Evolutionary conservation across 2,113 vertebrate species (phyloP), one percentile per base, ranked within the genome.

Genomic region (Myiagra hebetior): DNA sequence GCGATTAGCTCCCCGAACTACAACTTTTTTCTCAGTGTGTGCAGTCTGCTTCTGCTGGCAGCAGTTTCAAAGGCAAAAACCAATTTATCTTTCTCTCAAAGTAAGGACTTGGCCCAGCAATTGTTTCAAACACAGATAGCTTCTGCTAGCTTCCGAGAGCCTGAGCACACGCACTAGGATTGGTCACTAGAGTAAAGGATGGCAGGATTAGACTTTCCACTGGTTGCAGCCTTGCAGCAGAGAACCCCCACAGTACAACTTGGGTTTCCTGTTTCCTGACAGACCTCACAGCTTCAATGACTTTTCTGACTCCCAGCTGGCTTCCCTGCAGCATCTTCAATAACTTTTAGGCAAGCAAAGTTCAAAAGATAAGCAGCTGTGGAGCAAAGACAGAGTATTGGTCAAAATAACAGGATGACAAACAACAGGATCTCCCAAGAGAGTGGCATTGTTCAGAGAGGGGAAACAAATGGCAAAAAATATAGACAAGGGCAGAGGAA

Each of bases 321-420:
- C 67, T 70, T 93, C 88, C 68, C 76, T 72, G 77, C 64, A 93
- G 88, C 84, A 87, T 93, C 95, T 88, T 69, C 65, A 60, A 21
- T 74, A 76, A 67, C n/a, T 92, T 79, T 77, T 42, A 95, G 83
- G 72, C 47, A 93, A 93, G 85, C 55, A 91, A 97, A 97, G 89
- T 35, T 96, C 87, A 90, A 93, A 96, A 97, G 97, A 96, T 90
- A 97, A 97, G 94, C 93, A 97, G 93, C 93, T 95, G 81, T 46
- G 46, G 56, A 87, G 89, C 72, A 74, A 96, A 97, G 93, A 91
- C 75, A 78, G 60, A 60, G 8, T 68, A 87, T 33, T 9, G 83
- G 87, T 94, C 83, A 78, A 85, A 95, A 79, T 62, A 91, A 92
- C 94, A 95, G 89, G 94, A 77, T 92, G 83, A 79, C 42, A 89